Conservation (phyloP, 2,888 invertebrate species). For the Callinectes sapidus region DNA sequence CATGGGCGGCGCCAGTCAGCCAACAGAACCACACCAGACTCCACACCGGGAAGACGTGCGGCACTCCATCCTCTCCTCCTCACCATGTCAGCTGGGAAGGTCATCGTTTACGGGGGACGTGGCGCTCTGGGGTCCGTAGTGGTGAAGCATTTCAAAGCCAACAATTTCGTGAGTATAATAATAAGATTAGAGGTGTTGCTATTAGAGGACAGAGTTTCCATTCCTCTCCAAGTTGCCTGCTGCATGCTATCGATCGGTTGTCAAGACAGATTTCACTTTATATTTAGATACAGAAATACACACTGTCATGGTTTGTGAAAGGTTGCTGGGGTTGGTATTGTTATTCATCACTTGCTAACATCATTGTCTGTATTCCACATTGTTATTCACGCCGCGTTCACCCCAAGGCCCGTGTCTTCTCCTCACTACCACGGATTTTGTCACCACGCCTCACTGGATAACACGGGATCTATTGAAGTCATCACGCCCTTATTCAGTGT, state of each 20-base stretch:
- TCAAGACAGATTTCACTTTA: not conserved
- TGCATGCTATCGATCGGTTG: not conserved
- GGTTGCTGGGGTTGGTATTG: not conserved
- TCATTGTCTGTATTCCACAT: not conserved
- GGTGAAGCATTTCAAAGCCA: conserved; percentile 90
- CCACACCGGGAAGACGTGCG: not conserved
- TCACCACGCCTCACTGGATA: not conserved
- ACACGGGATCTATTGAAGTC: not conserved
- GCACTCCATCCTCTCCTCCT: not conserved
- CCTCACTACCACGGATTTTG: not conserved
- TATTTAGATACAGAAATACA: not conserved
- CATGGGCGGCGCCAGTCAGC: no score
- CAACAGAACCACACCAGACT: not conserved
- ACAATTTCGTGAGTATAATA: conserved; percentile 81
- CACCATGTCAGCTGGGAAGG: conserved; percentile 74
- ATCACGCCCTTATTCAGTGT: not conserved
- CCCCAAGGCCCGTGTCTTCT: not conserved
- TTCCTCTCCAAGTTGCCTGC: not conserved
- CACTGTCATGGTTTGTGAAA: not conserved
- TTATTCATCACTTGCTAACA: not conserved
- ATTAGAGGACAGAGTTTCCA: not conserved
- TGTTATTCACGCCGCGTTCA: not conserved
- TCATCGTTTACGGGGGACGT: conserved; percentile 95
- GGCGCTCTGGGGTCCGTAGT: conserved; percentile 95
- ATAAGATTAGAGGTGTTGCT: not conserved